Evolutionary conservation across 1,140 invertebrate species (phyloP).

Genomic region (Pseudomyrmex cubaensis): DNA sequence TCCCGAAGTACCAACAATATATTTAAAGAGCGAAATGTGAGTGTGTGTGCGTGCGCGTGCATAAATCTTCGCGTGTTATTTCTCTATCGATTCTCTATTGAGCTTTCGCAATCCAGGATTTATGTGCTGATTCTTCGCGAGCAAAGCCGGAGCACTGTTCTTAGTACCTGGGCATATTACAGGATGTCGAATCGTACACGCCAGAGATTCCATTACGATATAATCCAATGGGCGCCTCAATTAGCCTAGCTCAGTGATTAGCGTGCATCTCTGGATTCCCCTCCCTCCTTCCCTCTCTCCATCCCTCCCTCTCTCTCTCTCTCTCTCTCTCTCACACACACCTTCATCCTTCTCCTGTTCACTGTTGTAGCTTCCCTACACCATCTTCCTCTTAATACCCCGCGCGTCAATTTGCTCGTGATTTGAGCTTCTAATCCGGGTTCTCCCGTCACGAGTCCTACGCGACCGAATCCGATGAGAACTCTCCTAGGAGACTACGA

Average conservation of each 20-base stretch:
- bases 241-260: slow-evolving; percentile 82
- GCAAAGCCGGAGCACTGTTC: neutral
- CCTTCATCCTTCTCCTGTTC: slow-evolving; percentile 37
- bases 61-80: neutral
- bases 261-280: slow-evolving; percentile 60
- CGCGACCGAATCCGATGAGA: slow-evolving; percentile 19
- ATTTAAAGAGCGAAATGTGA: neutral
- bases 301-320: too few relatives aligned
- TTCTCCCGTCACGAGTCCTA: slow-evolving; percentile 51
- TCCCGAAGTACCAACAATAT: neutral
- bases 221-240: slow-evolving; percentile 82
- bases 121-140: slow-evolving; percentile 23
- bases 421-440: slow-evolving; percentile 61
- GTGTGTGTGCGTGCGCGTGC: too few relatives aligned
- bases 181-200: slow-evolving; percentile 62
- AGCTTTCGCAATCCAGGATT: neutral
- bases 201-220: slow-evolving; percentile 79
- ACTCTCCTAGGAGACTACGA: slow-evolving; percentile 35
- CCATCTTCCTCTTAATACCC: slow-evolving; percentile 61
- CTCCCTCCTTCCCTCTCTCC: slow-evolving; percentile 38
- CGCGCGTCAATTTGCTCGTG: slow-evolving; percentile 78
- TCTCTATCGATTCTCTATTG: neutral
- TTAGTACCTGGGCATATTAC: slow-evolving; percentile 31
- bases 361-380: slow-evolving; percentile 34
- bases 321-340: slow-evolving; percentile 1